phyloP scores from a whole-genome alignment of 2,888 invertebrate genomes.

The Helleia helle region DNA sequence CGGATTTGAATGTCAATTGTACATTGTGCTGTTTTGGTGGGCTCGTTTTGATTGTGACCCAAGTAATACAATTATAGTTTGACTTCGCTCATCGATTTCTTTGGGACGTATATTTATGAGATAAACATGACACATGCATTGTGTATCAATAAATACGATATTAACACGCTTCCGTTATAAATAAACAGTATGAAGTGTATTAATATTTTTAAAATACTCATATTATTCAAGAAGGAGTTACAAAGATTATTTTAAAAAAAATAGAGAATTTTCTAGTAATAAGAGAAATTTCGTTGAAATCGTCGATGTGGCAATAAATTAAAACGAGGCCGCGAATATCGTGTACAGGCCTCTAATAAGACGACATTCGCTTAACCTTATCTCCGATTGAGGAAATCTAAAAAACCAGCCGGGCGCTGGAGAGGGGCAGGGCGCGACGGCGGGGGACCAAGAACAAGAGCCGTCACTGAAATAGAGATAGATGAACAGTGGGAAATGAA shows the following conservation, averaged over 20 bases:
- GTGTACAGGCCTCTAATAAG: constrained; percentile 65
- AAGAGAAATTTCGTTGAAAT: too few species aligned
- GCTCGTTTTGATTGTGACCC: constrained; percentile 64
- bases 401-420: constrained; percentile 51
- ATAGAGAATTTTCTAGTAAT: too few species aligned
- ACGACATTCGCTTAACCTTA: constrained; percentile 67
- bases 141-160: constrained; percentile 47
- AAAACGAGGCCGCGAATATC: constrained; percentile 48
- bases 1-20: constrained; percentile 74
- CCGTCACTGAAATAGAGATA: constrained; percentile 75
- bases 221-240: too few species aligned
- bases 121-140: constrained; percentile 58
- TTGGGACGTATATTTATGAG: constrained; percentile 56
- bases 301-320: constrained; percentile 40
- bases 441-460: constrained; percentile 66
- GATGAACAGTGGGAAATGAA: constrained; percentile 76
- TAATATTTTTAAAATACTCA: too few species aligned
- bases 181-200: too few species aligned
- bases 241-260: too few species aligned
- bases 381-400: constrained; percentile 70
- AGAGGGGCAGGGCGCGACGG: constrained; percentile 31
- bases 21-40: constrained; percentile 68
- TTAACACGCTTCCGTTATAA: constrained; percentile 39
- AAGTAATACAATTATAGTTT: constrained; percentile 63
- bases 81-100: constrained; percentile 58